These are phyloP conservation scores for Notolabrus celidotus DNA, from an alignment of 2,797 vertebrate species.

Conservation along the genomic window DNA sequence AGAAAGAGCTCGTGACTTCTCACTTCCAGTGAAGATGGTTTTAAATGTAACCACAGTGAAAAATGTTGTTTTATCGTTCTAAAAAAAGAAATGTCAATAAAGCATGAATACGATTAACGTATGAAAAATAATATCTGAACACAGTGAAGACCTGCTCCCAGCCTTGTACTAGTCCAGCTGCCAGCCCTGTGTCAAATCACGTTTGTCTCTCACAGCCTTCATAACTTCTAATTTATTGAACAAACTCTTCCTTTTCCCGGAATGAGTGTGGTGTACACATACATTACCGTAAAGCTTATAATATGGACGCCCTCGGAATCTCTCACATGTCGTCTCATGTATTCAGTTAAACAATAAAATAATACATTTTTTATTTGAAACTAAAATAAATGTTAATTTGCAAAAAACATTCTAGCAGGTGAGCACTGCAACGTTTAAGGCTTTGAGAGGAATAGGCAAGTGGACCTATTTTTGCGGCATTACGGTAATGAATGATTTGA, in stretches of 20 bases:
- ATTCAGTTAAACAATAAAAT: accelerated
- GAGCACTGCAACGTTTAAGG: accelerated
- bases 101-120: not conserved
- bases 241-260: constrained; percentile 73
- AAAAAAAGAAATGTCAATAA: not conserved
- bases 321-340: accelerated
- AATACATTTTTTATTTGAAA: not conserved
- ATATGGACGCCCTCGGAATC: not conserved
- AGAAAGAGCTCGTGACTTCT: constrained; percentile 13
- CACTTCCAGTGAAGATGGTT: constrained; percentile 22
- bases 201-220: constrained; percentile 24
- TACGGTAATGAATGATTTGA: constrained; percentile 64
- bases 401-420: accelerated
- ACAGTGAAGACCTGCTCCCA: constrained; percentile 59
- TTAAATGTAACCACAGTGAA: not conserved
- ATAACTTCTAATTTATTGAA: constrained; percentile 8
- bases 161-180: constrained; percentile 22
- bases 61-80: too few species aligned
- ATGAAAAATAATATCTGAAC: too few species aligned
- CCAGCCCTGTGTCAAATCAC: constrained; percentile 5
- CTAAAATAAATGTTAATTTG: accelerated
- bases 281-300: constrained; percentile 40
- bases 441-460: accelerated
- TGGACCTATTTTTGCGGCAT: not conserved
- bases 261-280: constrained; percentile 45